Base-by-base conservation (phyloP, 2,797 vertebrate species). In the Salarias fasciatus region DNA sequence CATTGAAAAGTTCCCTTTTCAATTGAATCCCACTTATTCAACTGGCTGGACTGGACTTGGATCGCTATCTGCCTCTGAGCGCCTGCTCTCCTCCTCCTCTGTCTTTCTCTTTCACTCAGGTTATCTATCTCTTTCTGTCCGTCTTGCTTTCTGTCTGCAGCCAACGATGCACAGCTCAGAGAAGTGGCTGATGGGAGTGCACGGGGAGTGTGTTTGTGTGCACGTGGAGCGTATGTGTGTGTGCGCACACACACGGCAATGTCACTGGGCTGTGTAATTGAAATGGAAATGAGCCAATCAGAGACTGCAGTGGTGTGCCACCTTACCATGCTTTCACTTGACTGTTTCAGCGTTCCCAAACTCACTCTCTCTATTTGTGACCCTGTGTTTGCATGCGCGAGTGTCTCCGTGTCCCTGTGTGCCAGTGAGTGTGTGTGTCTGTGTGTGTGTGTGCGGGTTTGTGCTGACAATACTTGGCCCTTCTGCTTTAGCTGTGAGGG, bases 251-350 rank as follows among this genome's bases (percentile, higher is more conserved):
- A 56, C 76, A 75, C 90, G 70, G 76, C 83, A 84, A 89, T 85
- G 91, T 91, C 93, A 90, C 86, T 94, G 91, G 92, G 88, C 94
- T 96, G 92, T 95, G 92, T 96, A 95, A 97, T 95, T 96, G 92
- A 92, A 92, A 93, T 95, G 94, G 94, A 94, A 95, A 86, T 88
- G 83, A 93, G 93, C 94, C 94, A 96, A 91, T 90, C 75, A 63
- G 84, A 55, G 89, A 86, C 83, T 91, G 83, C 87, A 83, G 87
- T 91, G 92, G 88, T 85, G 74, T 67, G 18, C 91, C 93, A 89
- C 85, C 90, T 94, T 93, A 90, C 74, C 73, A 82, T 66, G 78
- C 72, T 60, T 86, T 88, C 79, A 88, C 87, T 92, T 79, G 83
- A 86, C 86, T 90, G 88, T 93, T 93, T 79, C 47, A 46, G 83